phyloP scores from a whole-genome alignment of 2,888 invertebrate species.

The Homarus gammarus region DNA sequence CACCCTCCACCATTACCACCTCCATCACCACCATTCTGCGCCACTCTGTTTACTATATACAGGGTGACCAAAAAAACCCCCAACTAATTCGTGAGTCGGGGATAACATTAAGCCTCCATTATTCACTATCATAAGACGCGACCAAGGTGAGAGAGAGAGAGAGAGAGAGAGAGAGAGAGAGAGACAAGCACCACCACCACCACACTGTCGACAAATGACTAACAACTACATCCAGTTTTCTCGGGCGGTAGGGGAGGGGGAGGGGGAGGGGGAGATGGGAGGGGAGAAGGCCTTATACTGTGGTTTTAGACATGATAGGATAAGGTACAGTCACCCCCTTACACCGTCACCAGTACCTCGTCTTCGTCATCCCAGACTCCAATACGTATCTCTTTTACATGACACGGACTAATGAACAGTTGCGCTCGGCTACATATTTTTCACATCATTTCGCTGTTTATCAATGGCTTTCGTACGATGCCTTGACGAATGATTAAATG shows the following conservation, averaged over 20 bases:
- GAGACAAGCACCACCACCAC: no score
- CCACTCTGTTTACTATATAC: no score
- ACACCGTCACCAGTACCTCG: conserved; percentile 2
- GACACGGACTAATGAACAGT: conserved; percentile 37
- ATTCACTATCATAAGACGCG: no score
- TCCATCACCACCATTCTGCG: no score
- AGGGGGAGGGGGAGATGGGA: no score
- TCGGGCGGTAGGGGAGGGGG: no score
- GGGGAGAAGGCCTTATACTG: neutral
- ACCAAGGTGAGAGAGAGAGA: no score
- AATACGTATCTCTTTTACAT: conserved; percentile 39
- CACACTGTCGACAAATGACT: conserved; percentile 16
- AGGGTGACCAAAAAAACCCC: no score
- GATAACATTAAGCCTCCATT: no score
- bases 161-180: no score
- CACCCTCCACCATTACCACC: no score
- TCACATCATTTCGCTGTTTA: conserved; percentile 13
- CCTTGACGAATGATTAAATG: conserved; percentile 24
- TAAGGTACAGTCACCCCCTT: neutral
- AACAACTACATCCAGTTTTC: neutral
- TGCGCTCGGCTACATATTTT: neutral
- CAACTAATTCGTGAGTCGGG: no score
- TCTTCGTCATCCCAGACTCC: neutral
- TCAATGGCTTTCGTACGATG: conserved; percentile 25
- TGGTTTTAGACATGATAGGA: neutral